A percentile compares a stretch with the other conserved stretches of the same genome.
These are phyloP conservation scores for Hemiprocne comata DNA, from an alignment of 2,113 vertebrate genomes.

Conservation along the genomic window DNA sequence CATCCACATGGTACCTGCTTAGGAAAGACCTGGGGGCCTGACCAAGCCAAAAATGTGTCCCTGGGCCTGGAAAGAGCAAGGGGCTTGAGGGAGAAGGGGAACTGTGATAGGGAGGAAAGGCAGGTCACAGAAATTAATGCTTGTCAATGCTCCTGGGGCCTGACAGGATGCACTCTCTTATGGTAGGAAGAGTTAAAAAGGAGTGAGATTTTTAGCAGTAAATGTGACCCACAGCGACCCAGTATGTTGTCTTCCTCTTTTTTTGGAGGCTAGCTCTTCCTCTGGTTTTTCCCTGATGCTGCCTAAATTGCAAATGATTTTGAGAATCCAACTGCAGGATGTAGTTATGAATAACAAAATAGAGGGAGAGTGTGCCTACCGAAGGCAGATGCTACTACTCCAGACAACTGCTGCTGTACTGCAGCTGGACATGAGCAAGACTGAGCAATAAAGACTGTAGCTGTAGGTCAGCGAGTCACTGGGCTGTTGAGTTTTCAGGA, in stretches of 20 bases:
- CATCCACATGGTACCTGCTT: background rate
- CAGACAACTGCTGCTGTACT: background rate
- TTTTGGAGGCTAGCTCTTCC: background rate
- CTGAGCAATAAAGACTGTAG: background rate
- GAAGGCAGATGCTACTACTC: background rate
- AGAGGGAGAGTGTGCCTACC: rapidly evolving
- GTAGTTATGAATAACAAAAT: background rate
- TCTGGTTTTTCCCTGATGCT: background rate
- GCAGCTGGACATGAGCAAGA: background rate
- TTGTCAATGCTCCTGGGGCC: background rate
- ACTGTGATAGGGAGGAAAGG: background rate
- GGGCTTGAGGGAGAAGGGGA: rapidly evolving
- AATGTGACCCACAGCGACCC: background rate
- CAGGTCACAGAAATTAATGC: background rate
- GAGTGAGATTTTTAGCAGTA: rapidly evolving
- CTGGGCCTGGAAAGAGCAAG: background rate
- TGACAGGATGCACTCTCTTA: background rate
- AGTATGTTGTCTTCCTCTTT: rapidly evolving
- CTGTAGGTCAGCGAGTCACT: background rate
- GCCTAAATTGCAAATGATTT: background rate
- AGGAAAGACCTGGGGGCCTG: background rate
- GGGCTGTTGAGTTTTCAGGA: background rate
- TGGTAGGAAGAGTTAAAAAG: background rate
- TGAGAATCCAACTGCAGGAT: background rate
- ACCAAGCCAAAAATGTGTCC: background rate